phyloP scores from a whole-genome alignment of 2,888 invertebrate species.

The Cheilosia pagana region DNA sequence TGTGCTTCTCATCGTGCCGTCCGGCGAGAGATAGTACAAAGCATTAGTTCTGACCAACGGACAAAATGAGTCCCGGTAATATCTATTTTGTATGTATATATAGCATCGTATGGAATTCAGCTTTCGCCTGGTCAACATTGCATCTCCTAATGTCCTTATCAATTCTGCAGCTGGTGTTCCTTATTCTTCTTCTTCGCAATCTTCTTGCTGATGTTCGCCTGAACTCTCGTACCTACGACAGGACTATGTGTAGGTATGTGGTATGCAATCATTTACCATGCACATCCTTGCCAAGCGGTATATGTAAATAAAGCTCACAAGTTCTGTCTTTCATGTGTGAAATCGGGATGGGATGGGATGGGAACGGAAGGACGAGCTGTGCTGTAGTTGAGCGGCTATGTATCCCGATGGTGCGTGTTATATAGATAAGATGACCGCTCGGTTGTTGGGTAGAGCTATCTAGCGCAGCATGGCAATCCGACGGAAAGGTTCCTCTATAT shows the following conservation, averaged over 20 bases:
- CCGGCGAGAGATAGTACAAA: conserved; percentile 54
- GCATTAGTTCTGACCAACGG: conserved; percentile 64
- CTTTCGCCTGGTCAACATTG: conserved; percentile 65
- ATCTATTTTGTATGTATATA: conserved; percentile 29
- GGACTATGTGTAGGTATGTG: conserved; percentile 15
- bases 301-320: conserved; percentile 71
- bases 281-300: conserved; percentile 66
- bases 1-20: conserved; percentile 55
- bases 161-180: conserved; percentile 72
- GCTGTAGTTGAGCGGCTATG: conserved; percentile 8
- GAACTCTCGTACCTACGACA: conserved; percentile 1
- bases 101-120: conserved; percentile 40
- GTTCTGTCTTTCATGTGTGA: conserved; percentile 57
- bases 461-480: conserved; percentile 49
- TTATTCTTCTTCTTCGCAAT: conserved; percentile 67
- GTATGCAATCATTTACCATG: conserved; percentile 57
- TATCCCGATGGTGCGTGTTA: conserved; percentile 42
- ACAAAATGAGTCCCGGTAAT: conserved; percentile 36
- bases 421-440: conserved; percentile 56
- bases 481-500: conserved; percentile 30
- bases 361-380: conserved; percentile 39
- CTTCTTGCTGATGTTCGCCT: conserved; percentile 32
- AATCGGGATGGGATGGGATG: conserved; percentile 9
- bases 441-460: conserved; percentile 48
- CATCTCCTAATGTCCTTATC: conserved; percentile 69